A percentile compares a stretch with the other conserved stretches of the same genome.
These are phyloP conservation scores for Ephydatia muelleri DNA, from an alignment of 37 sponge, comb jelly and placozoan species.

Conservation along the genomic window DNA sequence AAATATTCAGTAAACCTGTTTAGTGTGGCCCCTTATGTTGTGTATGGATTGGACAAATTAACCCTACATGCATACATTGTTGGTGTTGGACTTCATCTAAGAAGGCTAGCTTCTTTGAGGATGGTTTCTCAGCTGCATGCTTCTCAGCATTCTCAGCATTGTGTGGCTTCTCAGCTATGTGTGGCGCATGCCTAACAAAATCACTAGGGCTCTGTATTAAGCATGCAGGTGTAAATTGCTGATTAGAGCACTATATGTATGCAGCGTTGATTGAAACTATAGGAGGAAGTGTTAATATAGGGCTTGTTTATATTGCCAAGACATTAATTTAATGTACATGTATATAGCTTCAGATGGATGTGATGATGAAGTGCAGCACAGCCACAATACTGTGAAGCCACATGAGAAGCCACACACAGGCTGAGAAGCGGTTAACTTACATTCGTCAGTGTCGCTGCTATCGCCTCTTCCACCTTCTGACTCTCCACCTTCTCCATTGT, in stretches of 20 bases:
- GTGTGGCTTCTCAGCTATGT: too few relatives aligned
- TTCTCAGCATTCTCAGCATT: too few relatives aligned
- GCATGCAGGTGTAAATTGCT: background rate
- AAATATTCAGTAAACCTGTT: background rate
- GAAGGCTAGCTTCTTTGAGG: background rate
- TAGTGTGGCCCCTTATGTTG: background rate
- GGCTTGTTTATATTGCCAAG: background rate
- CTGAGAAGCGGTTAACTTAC: background rate
- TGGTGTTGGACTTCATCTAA: background rate
- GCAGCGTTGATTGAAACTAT: background rate
- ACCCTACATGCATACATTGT: background rate
- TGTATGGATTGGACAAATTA: background rate
- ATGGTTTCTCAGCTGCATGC: background rate
- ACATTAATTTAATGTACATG: constrained; percentile 1
- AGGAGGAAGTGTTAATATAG: background rate
- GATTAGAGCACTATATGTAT: background rate
- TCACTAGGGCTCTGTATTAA: background rate
- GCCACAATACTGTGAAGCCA: background rate
- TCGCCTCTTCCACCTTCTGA: too few relatives aligned
- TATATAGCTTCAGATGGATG: background rate
- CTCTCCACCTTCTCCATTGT: too few relatives aligned
- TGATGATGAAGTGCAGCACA: background rate
- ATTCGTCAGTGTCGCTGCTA: too few relatives aligned
- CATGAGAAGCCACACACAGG: background rate
- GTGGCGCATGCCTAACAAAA: too few relatives aligned